A percentile compares a stretch with the other conserved stretches of the same genome.
phyloP scores from a whole-genome alignment of 2,888 invertebrate genomes.

The Pseudococcus viburni region DNA sequence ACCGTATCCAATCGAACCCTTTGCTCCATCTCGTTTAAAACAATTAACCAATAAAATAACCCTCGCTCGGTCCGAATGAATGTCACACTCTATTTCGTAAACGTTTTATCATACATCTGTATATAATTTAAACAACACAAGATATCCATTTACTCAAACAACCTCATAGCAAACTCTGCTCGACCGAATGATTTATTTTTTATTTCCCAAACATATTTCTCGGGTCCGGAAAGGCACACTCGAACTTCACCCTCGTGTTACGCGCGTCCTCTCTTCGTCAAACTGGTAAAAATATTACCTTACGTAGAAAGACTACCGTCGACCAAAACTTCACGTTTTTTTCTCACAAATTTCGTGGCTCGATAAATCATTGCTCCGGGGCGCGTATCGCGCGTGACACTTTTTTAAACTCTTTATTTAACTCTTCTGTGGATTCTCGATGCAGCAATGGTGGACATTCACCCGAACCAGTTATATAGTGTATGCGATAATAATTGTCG shows the following conservation, averaged over 20 bases:
- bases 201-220: neutral
- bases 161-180: neutral
- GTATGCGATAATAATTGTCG: slow-evolving; percentile 16
- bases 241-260: neutral
- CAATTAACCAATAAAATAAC: slow-evolving; percentile 50
- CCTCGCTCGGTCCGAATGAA: neutral
- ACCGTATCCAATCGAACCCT: slow-evolving; percentile 32
- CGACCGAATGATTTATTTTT: slow-evolving; percentile 12
- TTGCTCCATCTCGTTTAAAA: neutral
- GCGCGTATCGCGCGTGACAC: neutral
- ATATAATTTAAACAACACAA: slow-evolving; percentile 57
- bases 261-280: neutral
- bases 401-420: slow-evolving; percentile 1
- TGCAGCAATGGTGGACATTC: neutral
- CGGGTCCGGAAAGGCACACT: neutral
- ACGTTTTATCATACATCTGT: slow-evolving; percentile 58
- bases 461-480: slow-evolving; percentile 15
- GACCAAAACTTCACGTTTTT: slow-evolving; percentile 19
- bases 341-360: slow-evolving; percentile 27
- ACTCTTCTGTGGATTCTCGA: neutral
- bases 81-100: slow-evolving; percentile 52
- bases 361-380: neutral
- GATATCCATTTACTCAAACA: slow-evolving; percentile 62
- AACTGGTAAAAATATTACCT: neutral
- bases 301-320: neutral